Evolutionary conservation across 2,888 invertebrate species (phyloP), one percentile per base, ranked within the genome.

Genomic region (Rhorus exstirpatorius): DNA sequence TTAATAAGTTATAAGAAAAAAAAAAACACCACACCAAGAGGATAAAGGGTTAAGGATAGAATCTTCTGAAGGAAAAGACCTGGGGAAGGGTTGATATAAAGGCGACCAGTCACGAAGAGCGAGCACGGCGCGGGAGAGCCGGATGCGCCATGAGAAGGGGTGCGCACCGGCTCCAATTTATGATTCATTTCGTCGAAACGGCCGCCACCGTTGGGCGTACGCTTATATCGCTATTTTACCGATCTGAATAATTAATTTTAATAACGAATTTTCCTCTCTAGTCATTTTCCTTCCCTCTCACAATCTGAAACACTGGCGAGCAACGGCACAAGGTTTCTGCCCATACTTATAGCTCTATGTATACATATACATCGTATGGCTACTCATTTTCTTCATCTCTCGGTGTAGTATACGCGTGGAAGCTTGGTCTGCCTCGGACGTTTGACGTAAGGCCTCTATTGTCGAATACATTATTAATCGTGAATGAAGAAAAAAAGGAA

Each of bases 231-330:
- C 90, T 89, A 89, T 91, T 92, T 91, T 89, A 89, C 90, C 90
- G 90, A 92, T 91, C 89, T 91, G 92, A 92, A 92, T 92, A 92
- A 91, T 92, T 92, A 91, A 92, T 92, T 92, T 92, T 91, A 91
- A 91, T 91, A 92, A 91, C 90, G 91, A 91, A 91, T 91, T 92
- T 89, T 87, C 87, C 84, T 83, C 67, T 26, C 83, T 44, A 61
- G 79, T 51, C 72, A 67, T 31, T 76, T 60, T 81, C 61, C 77
- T 70, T 35, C 79, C 41, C 26, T 82, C 75, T 71, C 60, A 67
- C 75, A 55, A 49, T 82, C 82, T 44, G 55, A 63, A 80, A 78
- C 68, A 44, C 75, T 49, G 58, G 46, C 53, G 61, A 46, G 65
- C 65, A 55, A 49, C 55, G 35, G 68, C 60, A 53, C 60, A 44